These are phyloP conservation scores for Menura novaehollandiae DNA, from an alignment of 2,113 vertebrate genomes.

Conservation along the genomic window DNA sequence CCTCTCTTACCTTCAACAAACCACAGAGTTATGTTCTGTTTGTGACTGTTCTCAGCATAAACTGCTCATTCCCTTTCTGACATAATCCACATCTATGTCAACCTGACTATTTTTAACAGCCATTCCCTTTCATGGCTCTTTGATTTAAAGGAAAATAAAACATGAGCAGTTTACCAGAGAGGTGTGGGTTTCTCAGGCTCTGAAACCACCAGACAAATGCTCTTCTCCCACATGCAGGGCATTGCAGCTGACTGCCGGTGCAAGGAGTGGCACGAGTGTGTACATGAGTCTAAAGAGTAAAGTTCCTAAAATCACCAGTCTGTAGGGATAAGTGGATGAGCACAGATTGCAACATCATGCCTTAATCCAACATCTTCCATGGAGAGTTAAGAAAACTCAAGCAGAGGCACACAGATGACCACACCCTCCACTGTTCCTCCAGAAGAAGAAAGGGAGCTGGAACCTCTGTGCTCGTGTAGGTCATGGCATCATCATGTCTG, in stretches of 20 bases:
- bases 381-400: not conserved
- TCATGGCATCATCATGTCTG: not conserved
- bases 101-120: not conserved
- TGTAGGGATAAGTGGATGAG: not conserved
- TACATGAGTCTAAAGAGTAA: not conserved
- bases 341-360: not conserved
- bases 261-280: not conserved
- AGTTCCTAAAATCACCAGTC: not conserved
- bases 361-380: not conserved
- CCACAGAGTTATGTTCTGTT: not conserved
- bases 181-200: not conserved
- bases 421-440: not conserved
- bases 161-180: not conserved
- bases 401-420: not conserved
- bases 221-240: not conserved
- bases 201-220: not conserved
- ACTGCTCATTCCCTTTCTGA: not conserved
- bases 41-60: not conserved
- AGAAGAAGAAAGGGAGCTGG: not conserved
- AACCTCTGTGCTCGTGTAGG: not conserved
- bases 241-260: not conserved
- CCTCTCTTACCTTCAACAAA: not conserved
- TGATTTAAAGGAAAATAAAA: slow-evolving; percentile 5
- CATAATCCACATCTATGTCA: not conserved
- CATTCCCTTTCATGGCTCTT: not conserved